Evolutionary conservation across 2,113 vertebrate species (phyloP).

Genomic region (Edolisoma coerulescens): DNA sequence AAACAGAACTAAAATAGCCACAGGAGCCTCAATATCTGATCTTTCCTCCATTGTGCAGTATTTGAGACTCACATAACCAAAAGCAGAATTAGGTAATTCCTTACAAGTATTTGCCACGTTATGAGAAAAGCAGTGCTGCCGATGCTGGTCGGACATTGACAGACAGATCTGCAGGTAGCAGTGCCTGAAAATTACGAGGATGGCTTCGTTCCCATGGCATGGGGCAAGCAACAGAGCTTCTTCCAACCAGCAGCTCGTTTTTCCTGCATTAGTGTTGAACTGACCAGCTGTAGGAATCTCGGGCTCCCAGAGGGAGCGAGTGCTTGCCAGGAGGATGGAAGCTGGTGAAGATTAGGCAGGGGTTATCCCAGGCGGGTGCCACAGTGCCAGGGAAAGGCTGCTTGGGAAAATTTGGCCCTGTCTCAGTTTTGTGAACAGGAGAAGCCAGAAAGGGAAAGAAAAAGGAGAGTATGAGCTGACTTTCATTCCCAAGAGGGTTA

Average conservation of each 20-base stretch:
- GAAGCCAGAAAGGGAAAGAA: not conserved
- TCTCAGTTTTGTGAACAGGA: not conserved
- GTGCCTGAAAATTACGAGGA: not conserved
- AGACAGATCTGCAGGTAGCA: not conserved
- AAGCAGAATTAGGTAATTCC: not conserved
- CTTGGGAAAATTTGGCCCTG: not conserved
- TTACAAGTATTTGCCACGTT: not conserved
- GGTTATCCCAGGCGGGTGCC: not conserved
- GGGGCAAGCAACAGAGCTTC: not conserved
- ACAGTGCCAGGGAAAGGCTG: not conserved
- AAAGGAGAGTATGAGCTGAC: not conserved
- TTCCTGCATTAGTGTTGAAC: not conserved
- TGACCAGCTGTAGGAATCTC: not conserved
- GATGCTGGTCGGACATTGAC: not conserved
- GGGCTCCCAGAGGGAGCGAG: not conserved
- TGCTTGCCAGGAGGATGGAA: not conserved
- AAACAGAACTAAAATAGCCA: slow-evolving; percentile 30
- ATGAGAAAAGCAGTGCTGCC: not conserved
- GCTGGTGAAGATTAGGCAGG: not conserved
- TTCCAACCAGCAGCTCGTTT: not conserved
- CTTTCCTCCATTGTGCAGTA: not conserved
- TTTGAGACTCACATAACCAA: not conserved
- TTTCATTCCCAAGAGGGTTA: not conserved
- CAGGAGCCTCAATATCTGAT: not conserved
- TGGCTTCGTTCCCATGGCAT: not conserved